Evolutionary conservation across 2,113 vertebrate species (phyloP), one percentile per base, ranked within the genome.

Genomic region (Hypocryptadius cinnamomeus): DNA sequence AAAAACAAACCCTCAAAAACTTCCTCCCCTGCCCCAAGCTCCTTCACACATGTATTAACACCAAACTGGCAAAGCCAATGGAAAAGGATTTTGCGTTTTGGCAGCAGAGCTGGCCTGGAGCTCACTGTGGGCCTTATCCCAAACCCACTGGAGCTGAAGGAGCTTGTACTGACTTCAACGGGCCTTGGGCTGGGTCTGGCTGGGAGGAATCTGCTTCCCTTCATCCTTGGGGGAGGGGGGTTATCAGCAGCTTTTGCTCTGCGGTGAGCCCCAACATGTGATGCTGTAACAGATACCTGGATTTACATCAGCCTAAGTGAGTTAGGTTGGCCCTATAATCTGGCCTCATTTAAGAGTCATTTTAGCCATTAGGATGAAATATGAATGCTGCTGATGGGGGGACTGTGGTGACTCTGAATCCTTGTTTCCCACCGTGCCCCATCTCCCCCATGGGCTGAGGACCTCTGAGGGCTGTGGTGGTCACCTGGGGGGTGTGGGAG

Each of bases 71-170:
- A 95, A 86, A 88, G 85, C 69, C 76, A 86, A 64, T 90, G 95
- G 96, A 94, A 96, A 96, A 95, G 90, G 92, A 92, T 94, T 96
- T 96, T 96, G 95, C 1, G 86, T 94, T 96, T 88, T 96, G 95
- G 95, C 94, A 96, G 90, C 79, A 60, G 90, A 88, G 37, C n/a
- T 91, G 93, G 76, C 85, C 86, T 66, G 84, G 79, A 3, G 20
- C 76, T 95, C 2, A 0, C 79, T 6, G 9, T 0, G 27, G 93
- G 94, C 95, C 93, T 78, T 48, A 10, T 90, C 93, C 93, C 96
- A 96, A 96, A 96, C 92, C 95, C 94, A 93, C 92, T 90, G 79
- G 65, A 94, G 92, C 81, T 93, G 80, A 86, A 89, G 93, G 78
- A 92, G 53, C 57, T 87, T 9, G 28, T 89, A 44, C 81, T 0